A percentile compares a stretch with the other conserved stretches of the same genome.
phyloP scores from a whole-genome alignment of 2,113 vertebrate species.

The Daboia siamensis region DNA sequence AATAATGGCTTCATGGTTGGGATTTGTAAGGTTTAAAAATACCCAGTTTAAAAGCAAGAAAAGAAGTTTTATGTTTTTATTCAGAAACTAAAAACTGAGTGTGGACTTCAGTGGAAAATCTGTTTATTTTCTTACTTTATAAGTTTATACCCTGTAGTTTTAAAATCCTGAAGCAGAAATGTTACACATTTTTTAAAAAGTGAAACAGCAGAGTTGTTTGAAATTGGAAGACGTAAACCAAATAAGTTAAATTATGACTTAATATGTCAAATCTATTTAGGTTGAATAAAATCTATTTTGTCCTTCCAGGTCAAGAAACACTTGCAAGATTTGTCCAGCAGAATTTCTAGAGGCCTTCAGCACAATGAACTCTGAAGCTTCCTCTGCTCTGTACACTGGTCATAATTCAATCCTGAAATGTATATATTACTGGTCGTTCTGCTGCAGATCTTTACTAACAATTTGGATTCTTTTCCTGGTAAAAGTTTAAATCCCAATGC shows the following conservation, averaged over 20 bases:
- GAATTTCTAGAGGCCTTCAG: constrained; percentile 84
- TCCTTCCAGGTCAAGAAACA: constrained; percentile 92
- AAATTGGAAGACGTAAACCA: not conserved
- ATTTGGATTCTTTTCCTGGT: not conserved
- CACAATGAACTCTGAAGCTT: constrained; percentile 89
- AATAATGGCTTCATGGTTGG: not conserved
- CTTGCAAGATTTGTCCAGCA: constrained; percentile 86
- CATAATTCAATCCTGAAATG: not conserved
- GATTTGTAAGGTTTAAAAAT: not conserved
- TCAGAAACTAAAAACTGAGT: not conserved
- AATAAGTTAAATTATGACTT: not conserved
- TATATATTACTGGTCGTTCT: not conserved
- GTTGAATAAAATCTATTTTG: not conserved
- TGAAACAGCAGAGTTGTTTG: not conserved
- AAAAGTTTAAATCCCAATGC: not conserved
- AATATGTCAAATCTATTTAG: not conserved
- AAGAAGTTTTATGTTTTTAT: not conserved
- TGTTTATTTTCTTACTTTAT: not conserved
- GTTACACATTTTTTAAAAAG: not conserved
- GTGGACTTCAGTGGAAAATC: not conserved
- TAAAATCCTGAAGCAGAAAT: not conserved
- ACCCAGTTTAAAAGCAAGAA: not conserved
- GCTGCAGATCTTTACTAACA: no score
- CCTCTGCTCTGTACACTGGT: not conserved
- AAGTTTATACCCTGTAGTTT: not conserved